Evolutionary conservation across 2,888 invertebrate genomes (phyloP).

Genomic region (Gandaritis pyraliata): DNA sequence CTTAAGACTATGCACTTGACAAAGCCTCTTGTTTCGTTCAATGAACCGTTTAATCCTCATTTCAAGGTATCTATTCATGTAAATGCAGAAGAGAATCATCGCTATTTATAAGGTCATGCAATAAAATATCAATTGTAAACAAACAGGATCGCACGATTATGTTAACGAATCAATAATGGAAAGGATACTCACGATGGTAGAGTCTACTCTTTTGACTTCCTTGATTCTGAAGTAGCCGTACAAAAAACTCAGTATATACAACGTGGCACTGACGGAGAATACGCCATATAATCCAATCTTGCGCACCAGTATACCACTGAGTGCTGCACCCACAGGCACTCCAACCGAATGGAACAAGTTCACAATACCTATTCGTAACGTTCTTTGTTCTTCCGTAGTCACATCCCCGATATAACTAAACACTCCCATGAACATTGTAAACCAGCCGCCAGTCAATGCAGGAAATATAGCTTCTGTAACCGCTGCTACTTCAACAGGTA

Average conservation of each 20-base stretch:
- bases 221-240: constrained; percentile 90
- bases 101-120: constrained; percentile 24
- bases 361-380: constrained; percentile 93
- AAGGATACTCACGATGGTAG: constrained; percentile 63
- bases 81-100: constrained; percentile 28
- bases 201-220: constrained; percentile 83
- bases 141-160: constrained; percentile 17
- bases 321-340: constrained; percentile 94
- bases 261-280: constrained; percentile 89
- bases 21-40: constrained; percentile 57
- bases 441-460: constrained; percentile 93
- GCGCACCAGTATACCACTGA: constrained; percentile 91
- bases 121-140: constrained; percentile 4
- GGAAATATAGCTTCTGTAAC: constrained; percentile 93
- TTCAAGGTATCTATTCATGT: constrained; percentile 45
- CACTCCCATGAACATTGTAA: constrained; percentile 95
- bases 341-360: constrained; percentile 95
- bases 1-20: constrained; percentile 43
- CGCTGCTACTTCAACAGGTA: constrained; percentile 92
- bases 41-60: constrained; percentile 55
- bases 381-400: constrained; percentile 92
- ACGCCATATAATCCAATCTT: constrained; percentile 93
- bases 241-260: constrained; percentile 89
- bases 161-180: constrained; percentile 4
- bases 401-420: constrained; percentile 96